A percentile compares a stretch with the other conserved stretches of the same genome.
These are phyloP conservation scores for Leuciscus idus DNA, from an alignment of 2,113 vertebrate species.

Conservation along the genomic window DNA sequence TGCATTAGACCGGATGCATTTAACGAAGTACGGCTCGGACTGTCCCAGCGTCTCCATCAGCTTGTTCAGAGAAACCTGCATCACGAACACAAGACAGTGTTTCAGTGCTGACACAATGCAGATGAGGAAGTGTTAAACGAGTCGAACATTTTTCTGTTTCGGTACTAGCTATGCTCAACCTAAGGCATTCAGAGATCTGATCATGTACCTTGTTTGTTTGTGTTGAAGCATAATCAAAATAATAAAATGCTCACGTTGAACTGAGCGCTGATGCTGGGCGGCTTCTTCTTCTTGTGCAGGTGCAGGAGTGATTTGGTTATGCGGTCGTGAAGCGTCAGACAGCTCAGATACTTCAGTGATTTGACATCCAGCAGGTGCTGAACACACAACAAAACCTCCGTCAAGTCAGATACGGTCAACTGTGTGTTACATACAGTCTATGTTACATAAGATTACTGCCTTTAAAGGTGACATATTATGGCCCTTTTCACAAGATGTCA, in stretches of 20 bases:
- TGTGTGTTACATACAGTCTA: too few species aligned
- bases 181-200: too few species aligned
- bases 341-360: slow-evolving; percentile 93
- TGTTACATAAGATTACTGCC: too few species aligned
- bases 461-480: too few species aligned
- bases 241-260: slow-evolving; percentile 83
- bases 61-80: slow-evolving; percentile 93
- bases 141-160: too few species aligned
- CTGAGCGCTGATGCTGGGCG: slow-evolving; percentile 96
- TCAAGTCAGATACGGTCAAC: too few species aligned
- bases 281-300: slow-evolving; percentile 98
- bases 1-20: slow-evolving; percentile 97
- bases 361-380: slow-evolving; percentile 95
- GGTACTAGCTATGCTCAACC: too few species aligned
- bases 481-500: too few species aligned
- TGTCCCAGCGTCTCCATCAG: slow-evolving; percentile 97
- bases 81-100: not conserved
- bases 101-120: not conserved
- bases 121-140: too few species aligned
- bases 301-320: slow-evolving; percentile 98
- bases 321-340: slow-evolving; percentile 93
- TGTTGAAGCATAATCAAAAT: too few species aligned
- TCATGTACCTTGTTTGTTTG: too few species aligned
- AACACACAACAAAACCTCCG: not conserved
- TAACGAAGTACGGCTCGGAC: slow-evolving; percentile 98